A percentile compares a stretch with the other conserved stretches of the same genome.
Conservation (phyloP, 1,140 invertebrate genomes). For the Drosophila kepulauana region DNA sequence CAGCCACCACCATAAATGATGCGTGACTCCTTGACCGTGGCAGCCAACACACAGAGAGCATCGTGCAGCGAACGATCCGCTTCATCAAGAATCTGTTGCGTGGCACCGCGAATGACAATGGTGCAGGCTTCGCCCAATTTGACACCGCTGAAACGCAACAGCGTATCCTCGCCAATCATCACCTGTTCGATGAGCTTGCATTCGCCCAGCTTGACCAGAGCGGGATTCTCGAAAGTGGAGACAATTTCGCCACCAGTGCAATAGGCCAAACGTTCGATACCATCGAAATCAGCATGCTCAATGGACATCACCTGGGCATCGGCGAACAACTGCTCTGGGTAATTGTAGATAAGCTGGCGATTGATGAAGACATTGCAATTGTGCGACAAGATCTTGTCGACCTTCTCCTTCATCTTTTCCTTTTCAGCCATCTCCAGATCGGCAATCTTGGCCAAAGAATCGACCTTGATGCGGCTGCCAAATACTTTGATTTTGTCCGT, state of each 20-base stretch:
- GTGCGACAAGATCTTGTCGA: slow-evolving; percentile 98
- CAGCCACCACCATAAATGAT: slow-evolving; percentile 97
- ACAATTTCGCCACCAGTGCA: slow-evolving; percentile 99
- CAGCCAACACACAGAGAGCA: slow-evolving; percentile 97
- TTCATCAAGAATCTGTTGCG: slow-evolving; percentile 99
- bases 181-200: slow-evolving; percentile 99
- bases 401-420: slow-evolving; percentile 99
- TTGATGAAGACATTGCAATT: slow-evolving; percentile 99
- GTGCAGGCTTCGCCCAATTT: slow-evolving; percentile 98
- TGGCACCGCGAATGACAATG: slow-evolving; percentile 98
- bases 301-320: slow-evolving; percentile 99
- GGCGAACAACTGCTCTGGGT: slow-evolving; percentile 99
- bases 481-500: slow-evolving; percentile 99
- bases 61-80: slow-evolving; percentile 99
- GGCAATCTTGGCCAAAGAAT: slow-evolving; percentile 99
- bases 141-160: slow-evolving; percentile 98
- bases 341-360: slow-evolving; percentile 99
- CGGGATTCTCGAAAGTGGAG: slow-evolving; percentile 98
- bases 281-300: slow-evolving; percentile 99
- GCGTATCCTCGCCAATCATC: slow-evolving; percentile 98
- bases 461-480: slow-evolving; percentile 98
- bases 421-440: slow-evolving; percentile 99
- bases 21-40: slow-evolving; percentile 96
- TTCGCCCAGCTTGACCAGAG: slow-evolving; percentile 95
- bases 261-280: slow-evolving; percentile 97